A percentile compares a stretch with the other conserved stretches of the same genome.
Evolutionary conservation across 1,140 invertebrate genomes (phyloP).

Genomic region (Augochlora pura): DNA sequence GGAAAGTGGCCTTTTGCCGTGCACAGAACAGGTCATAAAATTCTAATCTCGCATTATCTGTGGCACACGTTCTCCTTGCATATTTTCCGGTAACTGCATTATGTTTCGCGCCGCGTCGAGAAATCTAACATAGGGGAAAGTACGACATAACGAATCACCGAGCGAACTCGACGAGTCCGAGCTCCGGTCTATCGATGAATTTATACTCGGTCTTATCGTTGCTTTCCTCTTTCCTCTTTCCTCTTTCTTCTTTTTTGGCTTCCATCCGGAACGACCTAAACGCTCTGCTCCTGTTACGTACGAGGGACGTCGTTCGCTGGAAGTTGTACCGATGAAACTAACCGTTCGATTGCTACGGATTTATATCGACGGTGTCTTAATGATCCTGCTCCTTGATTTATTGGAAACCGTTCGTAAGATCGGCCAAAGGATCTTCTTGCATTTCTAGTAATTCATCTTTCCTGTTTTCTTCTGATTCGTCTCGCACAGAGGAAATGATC

Average conservation of each 20-base stretch:
- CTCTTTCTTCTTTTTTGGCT: background rate
- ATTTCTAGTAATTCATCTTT: too few species aligned
- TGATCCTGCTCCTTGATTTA: too few species aligned
- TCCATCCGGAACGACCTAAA: background rate
- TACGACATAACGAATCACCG: conserved; percentile 58
- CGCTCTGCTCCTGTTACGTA: background rate
- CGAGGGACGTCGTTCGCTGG: background rate
- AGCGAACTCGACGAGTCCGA: conserved; percentile 12
- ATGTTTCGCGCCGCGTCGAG: conserved; percentile 38
- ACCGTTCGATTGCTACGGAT: too few species aligned
- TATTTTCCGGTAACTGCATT: conserved; percentile 59
- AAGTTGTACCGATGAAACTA: too few species aligned
- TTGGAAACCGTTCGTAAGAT: too few species aligned
- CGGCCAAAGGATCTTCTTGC: too few species aligned
- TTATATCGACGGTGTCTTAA: too few species aligned
- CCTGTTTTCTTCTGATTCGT: too few species aligned
- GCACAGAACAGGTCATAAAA: conserved; percentile 55
- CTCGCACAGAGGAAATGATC: too few species aligned
- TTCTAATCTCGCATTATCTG: conserved; percentile 64
- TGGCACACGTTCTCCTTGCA: conserved; percentile 59
- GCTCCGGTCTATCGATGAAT: conserved; percentile 35
- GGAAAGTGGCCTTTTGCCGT: conserved; percentile 62
- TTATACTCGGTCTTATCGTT: conserved; percentile 36
- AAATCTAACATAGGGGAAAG: conserved; percentile 57
- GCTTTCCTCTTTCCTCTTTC: background rate